These are phyloP conservation scores for Mionectes olivaceus DNA, from an alignment of 2,797 vertebrate species.

Conservation along the genomic window DNA sequence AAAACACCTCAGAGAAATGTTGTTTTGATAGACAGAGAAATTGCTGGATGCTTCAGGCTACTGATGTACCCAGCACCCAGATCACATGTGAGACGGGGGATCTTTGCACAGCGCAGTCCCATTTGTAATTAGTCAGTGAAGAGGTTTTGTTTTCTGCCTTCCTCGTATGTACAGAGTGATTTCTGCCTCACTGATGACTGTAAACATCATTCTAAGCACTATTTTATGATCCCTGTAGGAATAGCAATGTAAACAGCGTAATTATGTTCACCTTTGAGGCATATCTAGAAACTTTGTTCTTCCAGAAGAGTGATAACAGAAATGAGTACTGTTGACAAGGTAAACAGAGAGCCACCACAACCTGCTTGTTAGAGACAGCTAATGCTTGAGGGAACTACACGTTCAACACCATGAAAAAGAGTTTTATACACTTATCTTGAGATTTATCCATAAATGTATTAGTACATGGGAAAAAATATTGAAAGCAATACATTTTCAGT, in stretches of 20 bases:
- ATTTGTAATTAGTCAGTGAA: background rate
- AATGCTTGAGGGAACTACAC: slow-evolving; percentile 21
- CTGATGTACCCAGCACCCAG: background rate
- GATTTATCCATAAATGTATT: background rate
- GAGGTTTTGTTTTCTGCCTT: background rate
- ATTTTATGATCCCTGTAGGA: slow-evolving; percentile 60
- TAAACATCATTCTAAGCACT: slow-evolving; percentile 58
- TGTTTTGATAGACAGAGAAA: slow-evolving; percentile 1
- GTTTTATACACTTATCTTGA: background rate
- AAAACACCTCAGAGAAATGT: slow-evolving; percentile 1
- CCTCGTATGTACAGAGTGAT: background rate
- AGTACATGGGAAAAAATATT: background rate
- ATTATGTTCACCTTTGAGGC: slow-evolving; percentile 63
- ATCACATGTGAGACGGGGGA: background rate
- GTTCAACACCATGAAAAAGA: background rate
- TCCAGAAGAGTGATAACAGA: slow-evolving; percentile 64
- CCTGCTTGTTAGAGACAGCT: slow-evolving; percentile 41
- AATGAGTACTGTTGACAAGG: slow-evolving; percentile 53
- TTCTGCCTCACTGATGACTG: slow-evolving; percentile 39
- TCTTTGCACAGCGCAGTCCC: background rate
- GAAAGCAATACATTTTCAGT: background rate
- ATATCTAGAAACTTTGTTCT: slow-evolving; percentile 56
- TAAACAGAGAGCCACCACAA: slow-evolving; percentile 44
- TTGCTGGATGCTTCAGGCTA: background rate
- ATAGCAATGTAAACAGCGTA: slow-evolving; percentile 60